phyloP scores from a whole-genome alignment of 1,140 invertebrate genomes.

The Saccostrea cuccullata region DNA sequence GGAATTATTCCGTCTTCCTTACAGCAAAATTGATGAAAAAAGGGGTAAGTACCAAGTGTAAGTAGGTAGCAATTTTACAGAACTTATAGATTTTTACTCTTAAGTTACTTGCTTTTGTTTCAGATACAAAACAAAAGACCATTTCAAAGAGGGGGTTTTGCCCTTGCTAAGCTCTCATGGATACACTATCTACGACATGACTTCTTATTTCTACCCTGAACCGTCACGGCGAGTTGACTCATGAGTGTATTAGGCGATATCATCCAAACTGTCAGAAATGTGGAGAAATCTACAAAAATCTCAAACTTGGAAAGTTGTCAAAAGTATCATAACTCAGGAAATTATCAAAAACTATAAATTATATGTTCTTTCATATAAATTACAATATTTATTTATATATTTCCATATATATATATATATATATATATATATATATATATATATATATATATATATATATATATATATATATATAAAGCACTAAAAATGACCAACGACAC shows the following conservation, averaged over 20 bases:
- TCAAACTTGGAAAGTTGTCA: neutral
- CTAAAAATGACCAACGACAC: too few species aligned
- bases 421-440: too few species aligned
- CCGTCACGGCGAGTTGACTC: neutral
- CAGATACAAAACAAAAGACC: constrained; percentile 26
- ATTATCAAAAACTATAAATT: too few species aligned
- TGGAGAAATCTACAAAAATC: neutral
- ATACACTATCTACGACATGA: neutral
- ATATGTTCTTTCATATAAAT: too few species aligned
- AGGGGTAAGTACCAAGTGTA: neutral
- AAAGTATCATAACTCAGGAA: neutral
- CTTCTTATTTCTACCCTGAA: neutral
- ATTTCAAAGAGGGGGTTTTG: neutral
- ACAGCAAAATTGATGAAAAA: neutral
- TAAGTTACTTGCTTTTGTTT: neutral
- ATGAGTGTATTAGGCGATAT: neutral
- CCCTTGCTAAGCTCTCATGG: neutral
- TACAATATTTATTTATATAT: too few species aligned
- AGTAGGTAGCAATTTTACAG: neutral
- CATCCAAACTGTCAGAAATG: neutral
- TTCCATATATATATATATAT: too few species aligned
- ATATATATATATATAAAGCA: too few species aligned
- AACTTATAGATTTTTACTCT: too few species aligned
- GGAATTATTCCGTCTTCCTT: neutral
- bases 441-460: too few species aligned